A percentile compares a stretch with the other conserved stretches of the same genome.
Conservation (phyloP, 1,140 invertebrate species). For the Holotrichia oblita region DNA sequence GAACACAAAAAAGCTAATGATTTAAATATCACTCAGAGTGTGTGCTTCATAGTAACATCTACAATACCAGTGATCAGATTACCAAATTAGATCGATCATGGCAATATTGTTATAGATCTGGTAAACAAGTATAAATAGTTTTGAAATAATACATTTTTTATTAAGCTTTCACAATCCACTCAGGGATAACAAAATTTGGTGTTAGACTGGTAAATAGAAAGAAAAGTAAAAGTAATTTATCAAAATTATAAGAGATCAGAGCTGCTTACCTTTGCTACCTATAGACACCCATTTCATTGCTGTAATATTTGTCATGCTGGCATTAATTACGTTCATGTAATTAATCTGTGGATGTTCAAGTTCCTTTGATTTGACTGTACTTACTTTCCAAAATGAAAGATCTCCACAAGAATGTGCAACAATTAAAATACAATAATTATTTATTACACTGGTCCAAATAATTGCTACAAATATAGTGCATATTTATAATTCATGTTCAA, state of each 20-base stretch:
- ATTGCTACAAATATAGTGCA: slow-evolving; percentile 47
- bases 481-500: background rate
- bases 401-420: slow-evolving; percentile 50
- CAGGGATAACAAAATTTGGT: too few species aligned
- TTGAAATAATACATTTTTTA: too few species aligned
- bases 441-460: slow-evolving; percentile 49
- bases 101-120: too few species aligned
- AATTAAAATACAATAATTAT: slow-evolving; percentile 48
- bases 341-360: slow-evolving; percentile 22
- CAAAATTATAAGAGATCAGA: background rate
- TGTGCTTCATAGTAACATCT: too few species aligned
- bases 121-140: too few species aligned
- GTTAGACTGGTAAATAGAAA: too few species aligned
- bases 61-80: too few species aligned
- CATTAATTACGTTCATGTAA: slow-evolving; percentile 45
- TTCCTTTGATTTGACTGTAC: slow-evolving; percentile 21
- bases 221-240: background rate
- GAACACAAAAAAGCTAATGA: too few species aligned
- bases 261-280: slow-evolving; percentile 44
- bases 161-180: too few species aligned
- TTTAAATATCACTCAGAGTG: too few species aligned
- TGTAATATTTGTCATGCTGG: slow-evolving; percentile 45
- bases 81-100: too few species aligned
- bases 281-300: slow-evolving; percentile 48
- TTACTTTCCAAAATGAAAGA: slow-evolving; percentile 51